Evolutionary conservation across 1,140 invertebrate species (phyloP).

Genomic region (Aphaenogaster ashmeadi): DNA sequence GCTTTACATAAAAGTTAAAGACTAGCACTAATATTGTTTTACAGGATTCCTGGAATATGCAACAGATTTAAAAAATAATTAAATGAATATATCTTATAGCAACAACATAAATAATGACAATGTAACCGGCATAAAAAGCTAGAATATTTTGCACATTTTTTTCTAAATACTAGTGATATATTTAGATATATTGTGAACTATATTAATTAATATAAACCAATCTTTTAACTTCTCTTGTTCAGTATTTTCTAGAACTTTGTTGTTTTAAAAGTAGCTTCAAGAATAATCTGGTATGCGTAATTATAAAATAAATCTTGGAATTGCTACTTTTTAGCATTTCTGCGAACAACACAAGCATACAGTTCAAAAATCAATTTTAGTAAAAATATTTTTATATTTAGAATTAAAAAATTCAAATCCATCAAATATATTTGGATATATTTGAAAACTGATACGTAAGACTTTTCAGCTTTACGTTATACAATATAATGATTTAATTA

Average conservation of each 20-base stretch:
- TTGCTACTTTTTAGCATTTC: slow-evolving; percentile 11
- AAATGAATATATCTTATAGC: slow-evolving; percentile 63
- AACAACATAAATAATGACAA: slow-evolving; percentile 7
- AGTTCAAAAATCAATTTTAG: neutral
- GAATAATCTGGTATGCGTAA: neutral
- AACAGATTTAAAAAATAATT: slow-evolving; percentile 75
- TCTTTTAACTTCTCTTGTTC: slow-evolving; percentile 24
- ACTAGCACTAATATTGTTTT: slow-evolving; percentile 74
- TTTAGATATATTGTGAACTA: slow-evolving; percentile 34
- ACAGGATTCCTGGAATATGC: slow-evolving; percentile 76
- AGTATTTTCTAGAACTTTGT: neutral
- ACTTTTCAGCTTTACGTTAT: slow-evolving; percentile 4
- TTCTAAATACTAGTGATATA: slow-evolving; percentile 1
- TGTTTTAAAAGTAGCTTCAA: neutral
- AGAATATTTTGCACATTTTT: slow-evolving; percentile 1
- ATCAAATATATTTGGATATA: neutral
- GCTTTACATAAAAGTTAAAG: slow-evolving; percentile 62
- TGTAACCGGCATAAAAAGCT: slow-evolving; percentile 34
- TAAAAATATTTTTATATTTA: slow-evolving; percentile 8
- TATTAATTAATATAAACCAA: slow-evolving; percentile 45
- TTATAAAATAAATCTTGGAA: slow-evolving; percentile 7
- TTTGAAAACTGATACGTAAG: neutral
- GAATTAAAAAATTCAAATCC: neutral
- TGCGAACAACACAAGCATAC: neutral
- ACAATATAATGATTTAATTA: neutral